A percentile compares a stretch with the other conserved stretches of the same genome.
phyloP scores from a whole-genome alignment of 1,140 invertebrate genomes.

The Trichonephila clavipes region DNA sequence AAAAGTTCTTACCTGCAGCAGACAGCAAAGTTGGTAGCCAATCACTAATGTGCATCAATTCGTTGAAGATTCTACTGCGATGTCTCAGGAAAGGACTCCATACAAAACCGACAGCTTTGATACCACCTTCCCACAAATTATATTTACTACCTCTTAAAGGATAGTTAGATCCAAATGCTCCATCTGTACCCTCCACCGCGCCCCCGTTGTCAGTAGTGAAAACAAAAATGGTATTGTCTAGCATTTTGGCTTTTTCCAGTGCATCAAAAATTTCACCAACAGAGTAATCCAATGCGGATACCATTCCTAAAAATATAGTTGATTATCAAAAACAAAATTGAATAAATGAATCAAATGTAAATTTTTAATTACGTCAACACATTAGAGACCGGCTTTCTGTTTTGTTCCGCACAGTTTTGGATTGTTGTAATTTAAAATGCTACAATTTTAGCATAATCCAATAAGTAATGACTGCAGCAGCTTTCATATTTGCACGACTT shows the following conservation, averaged over 20 bases:
- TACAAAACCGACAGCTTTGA: constrained; percentile 88
- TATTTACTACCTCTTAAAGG: constrained; percentile 90
- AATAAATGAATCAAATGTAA: no score
- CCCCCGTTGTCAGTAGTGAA: constrained; percentile 95
- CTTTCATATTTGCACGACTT: no score
- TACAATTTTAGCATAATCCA: no score
- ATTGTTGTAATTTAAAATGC: no score
- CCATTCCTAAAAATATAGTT: constrained; percentile 85
- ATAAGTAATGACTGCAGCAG: no score
- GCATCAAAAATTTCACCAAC: constrained; percentile 90
- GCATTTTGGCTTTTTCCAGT: constrained; percentile 84
- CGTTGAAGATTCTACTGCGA: constrained; percentile 84
- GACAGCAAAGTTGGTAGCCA: constrained; percentile 89
- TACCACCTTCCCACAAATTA: constrained; percentile 94
- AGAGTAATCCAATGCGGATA: constrained; percentile 91
- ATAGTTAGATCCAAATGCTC: constrained; percentile 93
- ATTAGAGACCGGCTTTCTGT: no score
- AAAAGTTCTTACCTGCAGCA: constrained; percentile 56
- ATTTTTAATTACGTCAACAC: no score
- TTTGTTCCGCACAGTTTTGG: no score
- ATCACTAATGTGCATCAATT: constrained; percentile 91
- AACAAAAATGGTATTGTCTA: constrained; percentile 89
- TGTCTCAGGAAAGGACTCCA: constrained; percentile 87
- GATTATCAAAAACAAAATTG: no score
- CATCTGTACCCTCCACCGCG: constrained; percentile 88